Base-by-base conservation (phyloP, 1,140 invertebrate genomes). In the Cataglyphis hispanica region DNA sequence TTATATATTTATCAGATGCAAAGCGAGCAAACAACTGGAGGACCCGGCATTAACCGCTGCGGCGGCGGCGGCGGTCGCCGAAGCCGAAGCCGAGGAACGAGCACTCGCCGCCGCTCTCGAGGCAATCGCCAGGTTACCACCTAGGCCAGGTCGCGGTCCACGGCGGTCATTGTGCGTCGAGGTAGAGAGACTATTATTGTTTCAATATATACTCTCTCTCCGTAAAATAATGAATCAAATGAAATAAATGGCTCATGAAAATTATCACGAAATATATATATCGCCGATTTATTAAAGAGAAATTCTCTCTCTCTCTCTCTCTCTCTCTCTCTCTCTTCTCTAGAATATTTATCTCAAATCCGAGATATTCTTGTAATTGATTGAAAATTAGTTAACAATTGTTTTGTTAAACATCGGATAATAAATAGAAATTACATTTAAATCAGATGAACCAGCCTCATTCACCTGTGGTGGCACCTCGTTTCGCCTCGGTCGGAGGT, bases 21-120 rank as follows among this genome's bases (percentile, higher is more conserved):
- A 96, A 92, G 94, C 95, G 77, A 94, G 91, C 87, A 94, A 95
- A 85, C 94, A 95, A 66, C 90, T 95, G 50, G 94, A 95, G 84
- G 95, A 96, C 67, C 95, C 95, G 84, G 92, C 95, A 87, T 90
- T 96, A 80, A 96, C 96, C 72, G 96, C 96, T 3, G 97, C 97
- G 10, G 97, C 97, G 0, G 97, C 97, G 50, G 97, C 97, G 80
- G 97, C 97, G 40, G 97, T 97, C 84, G 96, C 96, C 74, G 95
- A 96, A 89, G 96, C 96, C 1, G 97, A 97, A 87, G 97, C 97
- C 87, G 97, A 97, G 93, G 97, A 97, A 91, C 95, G 96, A 22
- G 96, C 97, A 56, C 93, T 97, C 34, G 96, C 96, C 16, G 97
- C 96, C 34, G 97, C 97, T 10, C 93, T 97, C 61, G 97, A 97